A percentile compares a stretch with the other conserved stretches of the same genome.
phyloP scores from a whole-genome alignment of 2,888 invertebrate species.

The Cantharis flavilabris region DNA sequence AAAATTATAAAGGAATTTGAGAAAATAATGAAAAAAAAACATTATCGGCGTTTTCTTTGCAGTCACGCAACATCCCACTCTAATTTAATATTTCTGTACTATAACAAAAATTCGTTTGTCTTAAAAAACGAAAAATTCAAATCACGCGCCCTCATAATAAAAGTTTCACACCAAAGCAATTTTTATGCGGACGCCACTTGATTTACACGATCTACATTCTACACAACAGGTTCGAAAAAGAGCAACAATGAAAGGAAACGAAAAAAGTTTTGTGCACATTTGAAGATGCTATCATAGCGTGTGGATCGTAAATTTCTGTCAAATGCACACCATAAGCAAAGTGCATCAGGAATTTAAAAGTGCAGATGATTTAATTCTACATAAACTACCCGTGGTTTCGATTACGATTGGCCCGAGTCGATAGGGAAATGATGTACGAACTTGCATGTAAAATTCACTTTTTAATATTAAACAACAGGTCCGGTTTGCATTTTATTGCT shows the following conservation, averaged over 20 bases:
- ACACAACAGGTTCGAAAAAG: neutral
- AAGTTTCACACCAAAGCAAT: neutral
- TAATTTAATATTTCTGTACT: conserved; percentile 17
- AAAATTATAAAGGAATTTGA: conserved; percentile 8
- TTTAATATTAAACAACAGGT: neutral
- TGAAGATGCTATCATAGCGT: conserved; percentile 15
- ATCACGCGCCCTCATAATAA: neutral
- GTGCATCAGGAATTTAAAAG: too few relatives aligned
- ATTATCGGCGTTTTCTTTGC: conserved; percentile 19
- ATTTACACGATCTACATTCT: conserved; percentile 3
- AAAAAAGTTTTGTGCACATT: conserved; percentile 6
- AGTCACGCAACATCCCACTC: conserved; percentile 18
- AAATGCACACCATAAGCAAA: neutral
- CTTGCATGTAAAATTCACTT: neutral
- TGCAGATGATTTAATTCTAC: too few relatives aligned
- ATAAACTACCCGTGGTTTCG: neutral
- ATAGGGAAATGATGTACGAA: neutral
- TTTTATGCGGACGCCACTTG: neutral
- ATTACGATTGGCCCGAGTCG: neutral
- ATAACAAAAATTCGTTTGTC: neutral
- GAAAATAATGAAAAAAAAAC: conserved; percentile 17
- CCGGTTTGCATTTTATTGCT: neutral
- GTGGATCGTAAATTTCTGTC: neutral
- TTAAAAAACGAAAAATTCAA: neutral
- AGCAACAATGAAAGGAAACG: conserved; percentile 7